These are phyloP conservation scores for Chironomus tentans DNA, from an alignment of 2,888 invertebrate genomes.

Conservation along the genomic window DNA sequence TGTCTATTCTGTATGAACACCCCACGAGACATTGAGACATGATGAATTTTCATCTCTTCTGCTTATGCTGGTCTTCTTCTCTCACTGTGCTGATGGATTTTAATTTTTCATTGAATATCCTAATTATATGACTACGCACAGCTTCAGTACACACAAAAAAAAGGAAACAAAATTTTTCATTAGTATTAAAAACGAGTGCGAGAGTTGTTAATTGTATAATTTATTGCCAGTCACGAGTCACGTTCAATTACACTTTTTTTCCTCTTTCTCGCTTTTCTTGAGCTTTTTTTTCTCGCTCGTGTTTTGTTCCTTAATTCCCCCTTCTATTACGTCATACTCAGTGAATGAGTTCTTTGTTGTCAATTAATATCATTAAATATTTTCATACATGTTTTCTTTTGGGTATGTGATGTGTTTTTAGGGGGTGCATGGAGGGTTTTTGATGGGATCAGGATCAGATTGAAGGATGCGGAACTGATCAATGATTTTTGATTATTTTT, in stretches of 20 bases:
- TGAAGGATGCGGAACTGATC: too few species aligned
- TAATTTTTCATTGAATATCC: constrained; percentile 23
- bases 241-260: constrained; percentile 22
- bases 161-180: neutral
- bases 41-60: neutral
- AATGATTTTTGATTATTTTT: too few species aligned
- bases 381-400: neutral
- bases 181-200: neutral
- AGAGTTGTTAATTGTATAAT: constrained; percentile 25
- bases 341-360: neutral
- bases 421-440: too few species aligned
- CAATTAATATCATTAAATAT: constrained; percentile 16
- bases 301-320: neutral
- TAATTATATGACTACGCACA: constrained; percentile 25
- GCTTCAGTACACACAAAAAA: neutral
- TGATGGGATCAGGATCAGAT: too few species aligned
- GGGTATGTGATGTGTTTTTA: too few species aligned
- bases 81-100: constrained; percentile 14
- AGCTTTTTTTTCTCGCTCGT: neutral
- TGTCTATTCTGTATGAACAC: neutral
- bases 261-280: neutral
- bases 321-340: neutral
- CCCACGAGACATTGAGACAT: neutral
- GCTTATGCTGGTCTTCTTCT: neutral
- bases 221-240: constrained; percentile 26